A percentile compares a stretch with the other conserved stretches of the same genome.
Evolutionary conservation across 2,888 invertebrate species (phyloP).

Genomic region (Drymonia ruficornis): DNA sequence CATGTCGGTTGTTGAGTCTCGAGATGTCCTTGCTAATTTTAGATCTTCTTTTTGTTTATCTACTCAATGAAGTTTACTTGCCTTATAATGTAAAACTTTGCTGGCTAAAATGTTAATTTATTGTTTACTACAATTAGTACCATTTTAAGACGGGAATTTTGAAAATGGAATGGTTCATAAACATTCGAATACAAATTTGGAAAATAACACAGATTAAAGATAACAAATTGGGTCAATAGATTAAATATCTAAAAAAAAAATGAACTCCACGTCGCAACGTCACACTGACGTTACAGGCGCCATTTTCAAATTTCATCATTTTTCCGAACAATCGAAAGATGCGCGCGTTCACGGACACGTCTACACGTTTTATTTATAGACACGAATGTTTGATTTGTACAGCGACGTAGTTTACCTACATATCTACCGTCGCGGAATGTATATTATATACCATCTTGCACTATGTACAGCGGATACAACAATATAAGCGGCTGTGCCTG

Average conservation of each 20-base stretch:
- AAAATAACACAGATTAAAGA: no score
- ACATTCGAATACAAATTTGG: background rate
- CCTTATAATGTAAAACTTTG: no score
- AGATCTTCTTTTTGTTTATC: background rate
- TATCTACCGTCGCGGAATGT: slow-evolving; percentile 78
- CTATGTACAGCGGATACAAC: slow-evolving; percentile 76
- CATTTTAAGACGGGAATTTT: no score
- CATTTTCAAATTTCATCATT: slow-evolving; percentile 46
- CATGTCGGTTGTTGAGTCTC: slow-evolving; percentile 13
- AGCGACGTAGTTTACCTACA: slow-evolving; percentile 77
- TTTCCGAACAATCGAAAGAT: slow-evolving; percentile 43
- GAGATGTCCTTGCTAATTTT: slow-evolving; percentile 17
- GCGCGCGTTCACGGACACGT: slow-evolving; percentile 67
- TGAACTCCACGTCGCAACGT: slow-evolving; percentile 17
- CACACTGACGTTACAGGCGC: slow-evolving; percentile 31
- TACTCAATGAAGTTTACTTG: background rate
- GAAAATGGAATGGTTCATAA: no score
- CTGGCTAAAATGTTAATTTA: no score
- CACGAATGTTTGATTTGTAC: slow-evolving; percentile 77
- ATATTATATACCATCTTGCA: slow-evolving; percentile 78
- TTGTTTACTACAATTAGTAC: no score
- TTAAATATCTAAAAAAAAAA: background rate
- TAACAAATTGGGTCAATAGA: no score
- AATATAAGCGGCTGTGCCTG: slow-evolving; percentile 62
- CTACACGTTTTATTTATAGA: slow-evolving; percentile 73